phyloP scores from a whole-genome alignment of 30 jellyfish, hydroid and myxozoan species.

The Sanderia malayensis region DNA sequence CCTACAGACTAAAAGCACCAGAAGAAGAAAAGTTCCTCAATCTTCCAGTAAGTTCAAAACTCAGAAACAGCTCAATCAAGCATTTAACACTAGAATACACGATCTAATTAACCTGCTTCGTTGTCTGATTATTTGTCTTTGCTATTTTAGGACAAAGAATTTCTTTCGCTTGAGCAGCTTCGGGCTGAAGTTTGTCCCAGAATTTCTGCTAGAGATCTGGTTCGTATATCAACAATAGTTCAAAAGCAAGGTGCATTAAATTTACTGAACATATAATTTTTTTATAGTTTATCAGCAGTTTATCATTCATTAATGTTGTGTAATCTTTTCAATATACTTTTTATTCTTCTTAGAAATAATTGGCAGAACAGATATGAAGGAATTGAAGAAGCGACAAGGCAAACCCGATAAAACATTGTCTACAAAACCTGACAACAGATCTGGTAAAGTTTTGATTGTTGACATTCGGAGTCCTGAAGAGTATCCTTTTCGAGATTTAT shows the following conservation, averaged over 20 bases:
- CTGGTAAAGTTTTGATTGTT: slow-evolving; percentile 65
- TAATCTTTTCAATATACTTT: neutral
- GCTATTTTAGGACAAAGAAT: slow-evolving; percentile 75
- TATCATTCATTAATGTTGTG: too few relatives aligned
- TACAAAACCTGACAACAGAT: slow-evolving; percentile 17
- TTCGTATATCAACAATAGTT: slow-evolving; percentile 63
- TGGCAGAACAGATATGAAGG: slow-evolving; percentile 39
- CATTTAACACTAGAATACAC: too few relatives aligned
- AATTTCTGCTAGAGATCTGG: slow-evolving; percentile 89
- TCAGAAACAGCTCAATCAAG: too few relatives aligned
- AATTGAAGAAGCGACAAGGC: slow-evolving; percentile 34
- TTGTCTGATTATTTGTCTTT: neutral
- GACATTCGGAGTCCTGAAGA: slow-evolving; percentile 83
- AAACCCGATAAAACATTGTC: slow-evolving; percentile 27
- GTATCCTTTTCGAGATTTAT: slow-evolving; percentile 86
- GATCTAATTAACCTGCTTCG: neutral
- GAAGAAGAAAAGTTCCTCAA: slow-evolving; percentile 85
- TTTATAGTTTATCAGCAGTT: too few relatives aligned
- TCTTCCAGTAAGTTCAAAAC: slow-evolving; percentile 70
- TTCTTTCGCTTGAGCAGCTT: slow-evolving; percentile 66
- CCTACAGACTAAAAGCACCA: slow-evolving; percentile 79
- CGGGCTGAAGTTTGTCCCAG: slow-evolving; percentile 80
- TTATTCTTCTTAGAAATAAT: slow-evolving; percentile 7
- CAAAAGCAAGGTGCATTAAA: slow-evolving; percentile 75
- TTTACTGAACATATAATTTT: too few relatives aligned